Percentiles rank a stretch among this genome's conserved stretches.
phyloP scores from a whole-genome alignment of 1,140 invertebrate species.

The Phenacoccus solenopsis region DNA sequence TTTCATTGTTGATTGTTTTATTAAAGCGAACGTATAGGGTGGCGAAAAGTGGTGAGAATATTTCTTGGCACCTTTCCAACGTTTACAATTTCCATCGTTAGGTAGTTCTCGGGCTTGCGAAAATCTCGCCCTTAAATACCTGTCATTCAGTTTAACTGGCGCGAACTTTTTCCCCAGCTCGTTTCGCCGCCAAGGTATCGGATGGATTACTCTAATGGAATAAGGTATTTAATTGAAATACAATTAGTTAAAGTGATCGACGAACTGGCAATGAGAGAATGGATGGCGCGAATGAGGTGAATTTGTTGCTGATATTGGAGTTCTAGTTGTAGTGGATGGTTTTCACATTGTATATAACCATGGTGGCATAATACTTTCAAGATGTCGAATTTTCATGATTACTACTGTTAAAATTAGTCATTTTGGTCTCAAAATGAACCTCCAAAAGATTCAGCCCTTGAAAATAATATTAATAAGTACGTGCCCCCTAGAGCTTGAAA shows the following conservation, averaged over 20 bases:
- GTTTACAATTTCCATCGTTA: background rate
- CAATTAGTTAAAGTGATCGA: background rate
- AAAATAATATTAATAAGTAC: too few relatives aligned
- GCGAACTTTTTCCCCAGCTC: background rate
- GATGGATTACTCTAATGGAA: background rate
- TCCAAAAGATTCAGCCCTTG: too few relatives aligned
- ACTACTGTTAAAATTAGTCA: too few relatives aligned
- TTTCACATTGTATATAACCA: too few relatives aligned
- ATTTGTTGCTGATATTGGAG: too few relatives aligned
- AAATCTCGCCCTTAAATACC: background rate
- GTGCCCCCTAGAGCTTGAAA: too few relatives aligned
- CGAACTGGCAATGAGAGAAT: background rate
- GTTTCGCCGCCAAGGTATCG: too few relatives aligned
- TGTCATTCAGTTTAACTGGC: background rate
- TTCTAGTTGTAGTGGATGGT: too few relatives aligned
- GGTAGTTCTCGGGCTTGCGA: background rate
- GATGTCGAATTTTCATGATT: too few relatives aligned
- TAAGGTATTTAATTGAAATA: background rate
- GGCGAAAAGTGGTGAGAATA: background rate
- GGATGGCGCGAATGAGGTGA: too few relatives aligned
- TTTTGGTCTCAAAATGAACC: too few relatives aligned
- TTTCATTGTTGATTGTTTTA: conserved; percentile 3
- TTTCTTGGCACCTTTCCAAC: conserved; percentile 1
- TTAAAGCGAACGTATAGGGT: background rate
- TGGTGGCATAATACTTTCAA: too few relatives aligned